Evolutionary conservation across 2,888 invertebrate species (phyloP).

Genomic region (Himalopsyche anomala): DNA sequence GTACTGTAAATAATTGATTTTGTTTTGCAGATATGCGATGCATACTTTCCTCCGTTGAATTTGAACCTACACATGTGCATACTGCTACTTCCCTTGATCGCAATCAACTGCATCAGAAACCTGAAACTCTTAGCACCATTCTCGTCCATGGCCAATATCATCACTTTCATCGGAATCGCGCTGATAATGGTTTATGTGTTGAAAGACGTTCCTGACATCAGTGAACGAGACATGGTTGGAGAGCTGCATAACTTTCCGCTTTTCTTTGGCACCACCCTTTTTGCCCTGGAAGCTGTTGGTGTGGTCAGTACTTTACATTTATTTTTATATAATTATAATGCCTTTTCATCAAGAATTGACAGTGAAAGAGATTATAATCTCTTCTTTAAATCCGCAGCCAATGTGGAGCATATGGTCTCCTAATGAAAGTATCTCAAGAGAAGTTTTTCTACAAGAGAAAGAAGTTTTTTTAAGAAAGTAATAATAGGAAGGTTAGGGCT

Average conservation of each 20-base stretch:
- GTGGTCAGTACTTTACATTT: constrained; percentile 77
- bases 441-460: no score
- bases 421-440: no score
- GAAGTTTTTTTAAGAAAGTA: no score
- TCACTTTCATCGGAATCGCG: constrained; percentile 86
- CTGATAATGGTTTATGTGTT: constrained; percentile 86
- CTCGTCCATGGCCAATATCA: constrained; percentile 87
- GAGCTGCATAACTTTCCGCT: constrained; percentile 81
- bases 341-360: no score
- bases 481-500: no score
- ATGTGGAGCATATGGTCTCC: no score
- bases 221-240: constrained; percentile 74
- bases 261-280: constrained; percentile 93
- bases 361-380: no score
- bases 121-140: constrained; percentile 89
- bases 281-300: constrained; percentile 90
- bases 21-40: constrained; percentile 74
- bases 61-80: constrained; percentile 82
- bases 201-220: constrained; percentile 76
- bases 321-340: neutral
- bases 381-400: no score
- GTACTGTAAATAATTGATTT: neutral
- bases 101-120: constrained; percentile 84
- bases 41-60: constrained; percentile 69
- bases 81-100: constrained; percentile 81